Base-by-base conservation (phyloP, 2,888 invertebrate species). In the Trisateles emortualis region DNA sequence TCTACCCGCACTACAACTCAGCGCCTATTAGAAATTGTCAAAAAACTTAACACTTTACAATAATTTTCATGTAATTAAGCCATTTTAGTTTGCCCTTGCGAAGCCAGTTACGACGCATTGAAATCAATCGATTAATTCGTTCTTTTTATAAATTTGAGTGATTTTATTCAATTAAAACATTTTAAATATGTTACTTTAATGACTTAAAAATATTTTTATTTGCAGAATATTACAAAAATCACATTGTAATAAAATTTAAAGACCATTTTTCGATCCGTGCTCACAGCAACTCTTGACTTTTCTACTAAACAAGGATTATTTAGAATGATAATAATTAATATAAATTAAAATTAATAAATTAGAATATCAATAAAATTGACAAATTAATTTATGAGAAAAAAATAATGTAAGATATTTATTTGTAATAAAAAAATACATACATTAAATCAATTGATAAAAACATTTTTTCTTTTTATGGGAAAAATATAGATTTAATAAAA, bases 11-110 rank as follows among this genome's bases (percentile, higher is more conserved):
- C 84, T 79, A 78, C 67, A 79, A 81, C 86, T 89, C 86, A 89
- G 92, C 92, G 92, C 92, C 92, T 92, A 90, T 86, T 68, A 59
- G 85, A 65, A 68, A 81, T 88, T 76, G 76, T 59, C 64, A 87
- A 91, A 90, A 92, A 90, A 81, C 72, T 74, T 69, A 50, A 87
- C 84, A 79, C 73, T 85, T 86, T 87, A 59, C 45, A 63, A 79
- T 74, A 85, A 66, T 76, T 85, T 84, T 68, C 36, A 50, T 59
- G 69, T 64, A 80, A 83, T 81, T 79, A 64, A 59, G 53, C 61
- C 83, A 72, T 65, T 85, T 84, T 75, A 65, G 76, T 76, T 60
- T 71, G 68, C 74, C 83, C 78, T 63, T 59, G 68, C 72, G 26
- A 42, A 64, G 42, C 41, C 30, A 22, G 13, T 52, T 63, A 61